A percentile compares a stretch with the other conserved stretches of the same genome.
phyloP scores from a whole-genome alignment of 2,888 invertebrate genomes.

The Norana najaformis region DNA sequence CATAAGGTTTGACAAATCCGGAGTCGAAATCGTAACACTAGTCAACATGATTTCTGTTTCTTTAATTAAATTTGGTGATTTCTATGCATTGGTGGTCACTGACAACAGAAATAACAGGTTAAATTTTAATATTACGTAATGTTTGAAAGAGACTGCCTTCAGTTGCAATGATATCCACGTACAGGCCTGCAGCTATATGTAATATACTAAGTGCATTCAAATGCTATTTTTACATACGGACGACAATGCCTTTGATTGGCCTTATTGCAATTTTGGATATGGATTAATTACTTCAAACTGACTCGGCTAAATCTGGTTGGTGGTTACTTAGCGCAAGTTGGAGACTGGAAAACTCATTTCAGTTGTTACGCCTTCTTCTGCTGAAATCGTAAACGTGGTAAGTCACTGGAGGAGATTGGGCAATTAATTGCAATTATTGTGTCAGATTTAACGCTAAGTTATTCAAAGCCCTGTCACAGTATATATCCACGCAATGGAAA shows the following conservation, averaged over 20 bases:
- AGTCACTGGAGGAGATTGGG: not conserved
- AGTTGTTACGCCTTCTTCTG: not conserved
- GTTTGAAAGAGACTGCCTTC: not conserved
- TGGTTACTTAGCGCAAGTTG: not conserved
- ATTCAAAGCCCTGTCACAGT: not conserved
- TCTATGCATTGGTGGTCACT: no score
- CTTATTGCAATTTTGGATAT: not conserved
- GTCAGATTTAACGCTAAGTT: not conserved
- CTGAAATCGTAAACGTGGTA: not conserved
- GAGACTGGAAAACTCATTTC: not conserved
- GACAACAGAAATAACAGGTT: no score
- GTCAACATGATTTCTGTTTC: no score
- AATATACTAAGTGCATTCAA: no score
- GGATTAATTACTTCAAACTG: not conserved
- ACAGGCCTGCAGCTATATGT: no score
- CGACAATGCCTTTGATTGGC: not conserved
- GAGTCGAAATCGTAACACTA: no score
- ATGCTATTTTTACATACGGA: not conserved
- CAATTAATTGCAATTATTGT: not conserved
- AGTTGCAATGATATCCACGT: not conserved
- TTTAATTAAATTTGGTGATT: no score
- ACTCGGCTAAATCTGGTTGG: not conserved
- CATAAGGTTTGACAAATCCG: no score
- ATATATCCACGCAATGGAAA: not conserved
- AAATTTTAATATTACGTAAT: not conserved